Evolutionary conservation across 2,797 vertebrate species (phyloP).

Genomic region (Octomys mimax): DNA sequence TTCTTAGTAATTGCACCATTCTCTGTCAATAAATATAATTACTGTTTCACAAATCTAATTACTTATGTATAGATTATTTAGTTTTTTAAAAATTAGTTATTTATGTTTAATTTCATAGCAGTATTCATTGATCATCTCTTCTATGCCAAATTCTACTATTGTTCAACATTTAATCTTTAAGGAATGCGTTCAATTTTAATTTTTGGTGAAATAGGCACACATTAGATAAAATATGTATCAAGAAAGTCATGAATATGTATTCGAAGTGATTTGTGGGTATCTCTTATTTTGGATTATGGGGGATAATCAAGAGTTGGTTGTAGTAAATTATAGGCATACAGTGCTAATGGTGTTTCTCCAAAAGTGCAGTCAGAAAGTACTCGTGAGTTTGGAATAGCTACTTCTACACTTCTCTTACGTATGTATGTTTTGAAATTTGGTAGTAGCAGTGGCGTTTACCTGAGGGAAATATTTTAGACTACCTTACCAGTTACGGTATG

Average conservation of each 20-base stretch:
- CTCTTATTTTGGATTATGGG: constrained; percentile 44
- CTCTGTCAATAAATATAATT: not conserved
- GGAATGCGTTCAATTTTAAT: constrained; percentile 54
- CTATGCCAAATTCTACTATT: not conserved
- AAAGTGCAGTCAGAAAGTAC: constrained; percentile 43
- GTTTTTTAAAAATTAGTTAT: constrained; percentile 14
- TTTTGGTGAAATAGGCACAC: constrained; percentile 41
- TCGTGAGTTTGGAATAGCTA: constrained; percentile 52
- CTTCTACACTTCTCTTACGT: constrained; percentile 51
- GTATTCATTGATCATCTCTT: not conserved
- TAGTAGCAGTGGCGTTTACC: constrained; percentile 28
- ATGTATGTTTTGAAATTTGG: constrained; percentile 64
- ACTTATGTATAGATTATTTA: not conserved
- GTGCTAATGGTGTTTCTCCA: constrained; percentile 57
- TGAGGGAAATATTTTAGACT: constrained; percentile 34
- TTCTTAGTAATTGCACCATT: not conserved
- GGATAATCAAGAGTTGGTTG: constrained; percentile 78
- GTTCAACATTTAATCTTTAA: constrained; percentile 39
- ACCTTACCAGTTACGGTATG: not conserved
- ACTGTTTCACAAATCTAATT: constrained; percentile 36
- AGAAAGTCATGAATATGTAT: constrained; percentile 9
- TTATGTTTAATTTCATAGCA: constrained; percentile 46
- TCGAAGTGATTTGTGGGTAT: constrained; percentile 63
- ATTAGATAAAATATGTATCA: not conserved
- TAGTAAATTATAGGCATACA: constrained; percentile 70